A percentile compares a stretch with the other conserved stretches of the same genome.
phyloP scores from a whole-genome alignment of 2,113 vertebrate genomes.

The Sinocyclocheilus anophthalmus region DNA sequence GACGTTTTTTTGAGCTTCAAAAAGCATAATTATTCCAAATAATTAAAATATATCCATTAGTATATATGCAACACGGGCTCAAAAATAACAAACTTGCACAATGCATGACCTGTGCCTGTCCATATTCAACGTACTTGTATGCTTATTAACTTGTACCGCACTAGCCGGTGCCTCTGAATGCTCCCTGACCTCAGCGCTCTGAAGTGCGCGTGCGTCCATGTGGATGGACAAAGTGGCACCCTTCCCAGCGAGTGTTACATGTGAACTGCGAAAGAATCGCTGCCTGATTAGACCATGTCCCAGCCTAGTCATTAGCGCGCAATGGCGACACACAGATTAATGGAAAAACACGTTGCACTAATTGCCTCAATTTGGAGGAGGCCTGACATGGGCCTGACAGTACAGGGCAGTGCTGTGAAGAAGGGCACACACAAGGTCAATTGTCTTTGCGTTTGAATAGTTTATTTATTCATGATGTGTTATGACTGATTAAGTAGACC shows the following conservation, averaged over 20 bases:
- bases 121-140: neutral
- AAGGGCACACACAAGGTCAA: conserved; percentile 73
- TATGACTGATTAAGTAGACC: conserved; percentile 60
- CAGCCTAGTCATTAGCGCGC: conserved; percentile 63
- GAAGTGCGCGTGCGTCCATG: neutral
- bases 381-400: conserved; percentile 59
- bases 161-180: neutral
- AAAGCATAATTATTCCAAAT: neutral
- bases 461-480: conserved; percentile 67
- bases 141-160: neutral
- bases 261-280: conserved; percentile 42
- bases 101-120: neutral
- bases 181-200: neutral
- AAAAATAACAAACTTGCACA: neutral
- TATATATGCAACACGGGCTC: neutral
- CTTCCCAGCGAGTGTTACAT: conserved; percentile 42
- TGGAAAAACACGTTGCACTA: conserved; percentile 56
- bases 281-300: conserved; percentile 56
- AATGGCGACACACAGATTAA: conserved; percentile 55
- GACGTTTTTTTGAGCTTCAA: too few relatives aligned
- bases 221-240: conserved; percentile 9
- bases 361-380: conserved; percentile 62
- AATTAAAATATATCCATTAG: neutral
- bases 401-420: conserved; percentile 62
- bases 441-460: conserved; percentile 66